Conservation (phyloP, 2,113 vertebrate species). For the Ellobius talpinus region DNA sequence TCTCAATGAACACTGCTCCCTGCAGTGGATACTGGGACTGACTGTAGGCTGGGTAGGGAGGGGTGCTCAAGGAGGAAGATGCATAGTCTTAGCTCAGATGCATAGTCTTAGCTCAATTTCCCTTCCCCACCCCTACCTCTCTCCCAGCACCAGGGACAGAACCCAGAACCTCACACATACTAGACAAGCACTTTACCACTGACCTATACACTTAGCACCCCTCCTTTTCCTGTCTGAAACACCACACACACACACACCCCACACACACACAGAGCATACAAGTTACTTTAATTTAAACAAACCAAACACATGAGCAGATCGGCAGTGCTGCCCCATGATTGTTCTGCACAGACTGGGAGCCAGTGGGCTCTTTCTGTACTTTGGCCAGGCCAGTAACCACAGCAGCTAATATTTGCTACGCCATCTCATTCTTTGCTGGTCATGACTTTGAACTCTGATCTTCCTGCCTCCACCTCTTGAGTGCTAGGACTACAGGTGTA, state of each 20-base stretch:
- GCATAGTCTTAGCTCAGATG: not conserved
- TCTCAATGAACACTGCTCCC: not conserved
- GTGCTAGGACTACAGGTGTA: not conserved
- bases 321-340: not conserved
- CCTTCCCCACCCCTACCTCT: not conserved
- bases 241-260: not conserved
- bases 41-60: not conserved
- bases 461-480: not conserved
- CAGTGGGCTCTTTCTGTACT: not conserved
- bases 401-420: not conserved
- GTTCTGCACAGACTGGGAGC: not conserved
- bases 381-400: not conserved
- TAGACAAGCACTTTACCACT: not conserved
- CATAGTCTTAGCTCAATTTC: not conserved
- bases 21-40: not conserved
- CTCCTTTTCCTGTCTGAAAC: not conserved
- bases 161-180: not conserved
- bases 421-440: not conserved
- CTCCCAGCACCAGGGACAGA: not conserved
- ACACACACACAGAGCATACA: not conserved
- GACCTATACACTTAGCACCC: not conserved
- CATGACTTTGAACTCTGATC: not conserved
- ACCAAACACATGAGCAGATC: not conserved
- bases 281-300: slow-evolving; percentile 3
- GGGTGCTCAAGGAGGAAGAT: not conserved